Evolutionary conservation across 2,888 invertebrate species (phyloP).

Genomic region (Euclidia mi): DNA sequence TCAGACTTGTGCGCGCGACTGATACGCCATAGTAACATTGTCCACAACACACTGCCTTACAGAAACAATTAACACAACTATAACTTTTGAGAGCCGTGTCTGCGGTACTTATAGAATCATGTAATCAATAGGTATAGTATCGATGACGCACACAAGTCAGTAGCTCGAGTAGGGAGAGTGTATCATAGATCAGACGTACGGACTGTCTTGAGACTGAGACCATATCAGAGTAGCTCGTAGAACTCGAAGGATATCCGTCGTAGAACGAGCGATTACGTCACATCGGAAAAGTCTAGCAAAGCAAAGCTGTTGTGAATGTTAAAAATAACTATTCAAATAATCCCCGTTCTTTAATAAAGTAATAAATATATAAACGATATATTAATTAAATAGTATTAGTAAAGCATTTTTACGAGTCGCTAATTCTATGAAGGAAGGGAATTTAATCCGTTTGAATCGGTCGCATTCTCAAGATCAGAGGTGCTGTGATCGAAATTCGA

Average conservation of each 20-base stretch:
- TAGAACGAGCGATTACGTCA: slow-evolving; percentile 85
- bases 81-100: slow-evolving; percentile 11
- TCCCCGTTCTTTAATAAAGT: slow-evolving; percentile 80
- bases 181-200: slow-evolving; percentile 86
- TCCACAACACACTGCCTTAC: slow-evolving; percentile 29
- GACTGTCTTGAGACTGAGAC: slow-evolving; percentile 90
- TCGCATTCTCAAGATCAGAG: slow-evolving; percentile 88
- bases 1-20: slow-evolving; percentile 84
- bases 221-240: slow-evolving; percentile 88
- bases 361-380: slow-evolving; percentile 76
- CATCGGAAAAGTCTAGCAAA: slow-evolving; percentile 61
- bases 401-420: slow-evolving; percentile 85
- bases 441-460: slow-evolving; percentile 77
- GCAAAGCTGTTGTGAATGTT: slow-evolving; percentile 71
- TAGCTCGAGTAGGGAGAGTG: slow-evolving; percentile 87
- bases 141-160: slow-evolving; percentile 81
- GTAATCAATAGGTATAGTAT: slow-evolving; percentile 52
- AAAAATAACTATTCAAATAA: slow-evolving; percentile 73
- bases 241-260: slow-evolving; percentile 80
- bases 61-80: slow-evolving; percentile 28
- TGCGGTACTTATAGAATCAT: slow-evolving; percentile 15
- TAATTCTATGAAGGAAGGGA: slow-evolving; percentile 87
- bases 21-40: slow-evolving; percentile 54
- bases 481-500: slow-evolving; percentile 77
- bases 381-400: slow-evolving; percentile 80